phyloP scores from a whole-genome alignment of 2,113 vertebrate species.

The Clarias gariepinus region DNA sequence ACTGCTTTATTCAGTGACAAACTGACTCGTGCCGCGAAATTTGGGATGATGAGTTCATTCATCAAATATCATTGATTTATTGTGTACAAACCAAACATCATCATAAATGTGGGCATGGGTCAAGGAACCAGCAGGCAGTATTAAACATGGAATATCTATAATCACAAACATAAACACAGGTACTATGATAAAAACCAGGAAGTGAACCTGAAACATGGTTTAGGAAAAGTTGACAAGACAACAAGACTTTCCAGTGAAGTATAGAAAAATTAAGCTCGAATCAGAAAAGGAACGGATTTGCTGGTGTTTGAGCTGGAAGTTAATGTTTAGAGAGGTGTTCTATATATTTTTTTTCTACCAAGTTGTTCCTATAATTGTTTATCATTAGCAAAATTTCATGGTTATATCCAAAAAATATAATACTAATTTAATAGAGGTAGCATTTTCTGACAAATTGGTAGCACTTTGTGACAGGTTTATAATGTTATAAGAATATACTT shows the following conservation, averaged over 20 bases:
- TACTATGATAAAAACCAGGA: not conserved
- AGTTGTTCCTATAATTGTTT: no score
- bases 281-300: no score
- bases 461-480: no score
- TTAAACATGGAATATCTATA: not conserved
- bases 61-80: not conserved
- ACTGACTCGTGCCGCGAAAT: not conserved
- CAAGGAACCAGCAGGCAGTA: not conserved
- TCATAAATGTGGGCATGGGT: not conserved
- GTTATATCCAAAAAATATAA: no score
- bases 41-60: not conserved
- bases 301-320: no score
- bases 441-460: no score
- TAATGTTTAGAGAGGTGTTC: no score
- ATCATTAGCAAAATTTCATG: no score
- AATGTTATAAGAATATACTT: no score
- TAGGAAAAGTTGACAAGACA: not conserved
- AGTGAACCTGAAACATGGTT: not conserved
- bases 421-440: no score
- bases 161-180: slow-evolving; percentile 16
- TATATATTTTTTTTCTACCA: no score
- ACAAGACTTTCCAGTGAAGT: not conserved
- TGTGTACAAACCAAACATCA: not conserved
- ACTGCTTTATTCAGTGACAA: not conserved
- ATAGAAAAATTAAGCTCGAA: not conserved